Evolutionary conservation across 2,113 vertebrate genomes (phyloP).

Genomic region (Ageneiosus marmoratus): DNA sequence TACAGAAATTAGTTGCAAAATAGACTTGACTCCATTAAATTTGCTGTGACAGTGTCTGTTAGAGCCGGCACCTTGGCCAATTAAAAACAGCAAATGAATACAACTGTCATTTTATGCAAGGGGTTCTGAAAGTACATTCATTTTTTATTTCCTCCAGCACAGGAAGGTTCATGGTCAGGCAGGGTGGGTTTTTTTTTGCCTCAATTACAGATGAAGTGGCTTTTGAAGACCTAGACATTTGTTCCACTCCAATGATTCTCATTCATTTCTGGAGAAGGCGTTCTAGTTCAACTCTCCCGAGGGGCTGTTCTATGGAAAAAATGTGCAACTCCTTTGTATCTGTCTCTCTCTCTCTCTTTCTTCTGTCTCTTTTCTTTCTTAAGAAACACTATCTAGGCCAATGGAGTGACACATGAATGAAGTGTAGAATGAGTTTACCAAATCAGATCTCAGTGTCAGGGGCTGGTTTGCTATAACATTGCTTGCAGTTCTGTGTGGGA

Average conservation of each 20-base stretch:
- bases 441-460: slow-evolving; percentile 45
- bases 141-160: neutral
- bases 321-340: slow-evolving; percentile 53
- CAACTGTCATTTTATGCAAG: neutral
- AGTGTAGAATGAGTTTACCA: slow-evolving; percentile 58
- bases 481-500: slow-evolving; percentile 10
- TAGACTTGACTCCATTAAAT: slow-evolving; percentile 66
- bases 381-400: slow-evolving; percentile 62
- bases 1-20: slow-evolving; percentile 67
- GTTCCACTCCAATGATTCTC: slow-evolving; percentile 68
- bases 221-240: slow-evolving; percentile 66
- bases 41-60: slow-evolving; percentile 68
- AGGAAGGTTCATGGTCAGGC: neutral
- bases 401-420: slow-evolving; percentile 64
- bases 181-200: slow-evolving; percentile 54
- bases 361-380: slow-evolving; percentile 36
- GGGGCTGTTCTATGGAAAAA: slow-evolving; percentile 61
- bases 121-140: slow-evolving; percentile 1
- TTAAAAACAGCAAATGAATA: slow-evolving; percentile 67
- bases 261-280: slow-evolving; percentile 64
- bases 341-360: slow-evolving; percentile 33
- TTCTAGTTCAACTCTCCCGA: slow-evolving; percentile 53
- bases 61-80: slow-evolving; percentile 63
- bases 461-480: slow-evolving; percentile 43
- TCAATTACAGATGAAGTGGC: slow-evolving; percentile 51